Evolutionary conservation across 2,888 invertebrate genomes (phyloP).

Genomic region (Sthenelais limicola): DNA sequence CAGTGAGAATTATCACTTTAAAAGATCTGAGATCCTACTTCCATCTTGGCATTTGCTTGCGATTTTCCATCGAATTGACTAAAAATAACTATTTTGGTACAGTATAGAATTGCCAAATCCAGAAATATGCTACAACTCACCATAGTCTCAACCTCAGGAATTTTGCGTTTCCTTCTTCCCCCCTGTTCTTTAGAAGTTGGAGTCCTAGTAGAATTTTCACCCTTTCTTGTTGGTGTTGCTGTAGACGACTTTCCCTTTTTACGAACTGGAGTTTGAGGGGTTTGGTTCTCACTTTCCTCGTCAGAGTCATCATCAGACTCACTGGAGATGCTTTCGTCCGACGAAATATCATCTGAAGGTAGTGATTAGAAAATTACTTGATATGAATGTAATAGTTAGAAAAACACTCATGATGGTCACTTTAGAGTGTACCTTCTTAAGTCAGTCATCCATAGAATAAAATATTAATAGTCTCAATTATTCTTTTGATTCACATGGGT

Average conservation of each 20-base stretch:
- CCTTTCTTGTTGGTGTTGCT: neutral
- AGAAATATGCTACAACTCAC: constrained; percentile 5
- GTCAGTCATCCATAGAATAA: too few relatives aligned
- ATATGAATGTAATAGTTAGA: too few relatives aligned
- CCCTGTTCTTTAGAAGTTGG: constrained; percentile 21
- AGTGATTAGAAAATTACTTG: too few relatives aligned
- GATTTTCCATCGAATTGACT: neutral
- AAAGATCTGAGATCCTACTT: too few relatives aligned
- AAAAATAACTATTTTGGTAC: neutral
- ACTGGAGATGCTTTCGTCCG: constrained; percentile 50
- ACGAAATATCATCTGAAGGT: constrained; percentile 27
- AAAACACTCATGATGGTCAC: too few relatives aligned
- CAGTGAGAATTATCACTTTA: too few relatives aligned
- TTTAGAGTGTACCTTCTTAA: too few relatives aligned
- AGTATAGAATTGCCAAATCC: neutral
- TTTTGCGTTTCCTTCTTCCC: too few relatives aligned
- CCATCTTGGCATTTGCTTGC: too few relatives aligned
- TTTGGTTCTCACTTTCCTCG: constrained; percentile 50
- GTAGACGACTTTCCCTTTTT: neutral
- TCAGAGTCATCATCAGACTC: constrained; percentile 57
- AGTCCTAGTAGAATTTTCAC: constrained; percentile 5
- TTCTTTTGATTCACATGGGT: too few relatives aligned
- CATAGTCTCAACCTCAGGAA: too few relatives aligned
- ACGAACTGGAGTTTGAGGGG: constrained; percentile 20
- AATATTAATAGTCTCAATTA: too few relatives aligned